Evolutionary conservation across 2,113 vertebrate species (phyloP), one percentile per base, ranked within the genome.

Genomic region (Eclectus roratus): DNA sequence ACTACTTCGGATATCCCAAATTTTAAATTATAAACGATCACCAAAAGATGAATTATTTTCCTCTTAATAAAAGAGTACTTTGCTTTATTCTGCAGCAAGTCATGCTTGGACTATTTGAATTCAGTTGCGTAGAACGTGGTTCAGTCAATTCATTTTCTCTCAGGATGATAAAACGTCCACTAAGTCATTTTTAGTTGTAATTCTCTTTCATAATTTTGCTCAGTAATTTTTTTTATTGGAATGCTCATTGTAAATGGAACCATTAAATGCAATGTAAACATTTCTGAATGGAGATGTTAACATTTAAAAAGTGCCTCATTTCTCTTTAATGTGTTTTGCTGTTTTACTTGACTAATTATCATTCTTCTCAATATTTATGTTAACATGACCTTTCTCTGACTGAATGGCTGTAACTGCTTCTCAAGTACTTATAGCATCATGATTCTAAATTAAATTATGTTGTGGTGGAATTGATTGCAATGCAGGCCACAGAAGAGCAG

Each of bases 291-390:
- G 64, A 93, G 86, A 94, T 95, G 88, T 96, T 97, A 97, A 94
- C 97, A 97, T 98, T 98, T 98, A 76, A 97, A 97, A 97, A 97
- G 94, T 94, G 79, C 92, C 92, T 94, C 49, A 69, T 96, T 95
- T 70, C 71, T 88, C 93, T 94, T 96, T 81, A 97, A 97, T 95
- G 58, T 97, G 94, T 97, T 97, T 98, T 97, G 91, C 88, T 97
- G 84, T 97, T 97, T 98, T 97, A 94, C 80, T 94, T 97, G 55
- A 58, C 80, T 96, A 97, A 98, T 97, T 97, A 97, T 96, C 86
- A 89, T 97, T 95, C 91, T 97, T 97, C 96, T 97, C 95, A 98
- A 98, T 97, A 97, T 97, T 97, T 98, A 97, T 96, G 94, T 96
- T 97, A 97, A 94, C 95, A 39, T 97, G 97, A 98, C 97, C 97